Evolutionary conservation across 2,888 invertebrate genomes (phyloP).

Genomic region (Agrypnus murinus): DNA sequence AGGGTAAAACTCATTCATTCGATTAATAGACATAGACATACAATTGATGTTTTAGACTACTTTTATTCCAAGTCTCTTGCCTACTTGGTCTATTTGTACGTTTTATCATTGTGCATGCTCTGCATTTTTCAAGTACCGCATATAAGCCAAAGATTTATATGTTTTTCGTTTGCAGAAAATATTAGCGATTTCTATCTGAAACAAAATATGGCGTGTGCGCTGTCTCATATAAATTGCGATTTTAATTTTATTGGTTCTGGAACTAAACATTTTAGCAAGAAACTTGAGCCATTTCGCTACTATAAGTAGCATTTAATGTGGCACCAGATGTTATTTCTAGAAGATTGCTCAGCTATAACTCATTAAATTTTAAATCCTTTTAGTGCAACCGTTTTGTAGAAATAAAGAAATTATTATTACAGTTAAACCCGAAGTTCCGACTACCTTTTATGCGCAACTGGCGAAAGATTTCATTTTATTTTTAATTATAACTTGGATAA

Average conservation of each 20-base stretch:
- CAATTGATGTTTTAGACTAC: neutral
- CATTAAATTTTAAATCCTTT: constrained; percentile 22
- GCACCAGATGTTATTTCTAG: constrained; percentile 23
- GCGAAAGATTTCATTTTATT: no score
- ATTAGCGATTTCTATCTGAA: constrained; percentile 26
- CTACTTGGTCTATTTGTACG: constrained; percentile 13
- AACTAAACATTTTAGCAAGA: constrained; percentile 24
- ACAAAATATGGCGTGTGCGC: constrained; percentile 25
- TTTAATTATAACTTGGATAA: no score
- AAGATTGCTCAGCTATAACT: constrained; percentile 19
- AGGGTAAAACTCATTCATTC: no score
- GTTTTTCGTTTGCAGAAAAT: constrained; percentile 26
- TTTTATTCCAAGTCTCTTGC: neutral
- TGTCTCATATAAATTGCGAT: constrained; percentile 24
- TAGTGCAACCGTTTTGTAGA: neutral
- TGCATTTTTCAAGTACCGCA: constrained; percentile 30
- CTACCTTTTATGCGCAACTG: no score
- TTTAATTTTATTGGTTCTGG: constrained; percentile 32
- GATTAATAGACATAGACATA: no score
- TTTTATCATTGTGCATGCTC: constrained; percentile 27
- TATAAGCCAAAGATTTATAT: constrained; percentile 24
- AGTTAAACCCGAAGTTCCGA: neutral
- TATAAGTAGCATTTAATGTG: constrained; percentile 21
- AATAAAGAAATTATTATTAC: neutral
- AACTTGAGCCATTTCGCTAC: constrained; percentile 17